These are phyloP conservation scores for Lutra lutra DNA, from an alignment of 2,797 vertebrate species.

Conservation along the genomic window DNA sequence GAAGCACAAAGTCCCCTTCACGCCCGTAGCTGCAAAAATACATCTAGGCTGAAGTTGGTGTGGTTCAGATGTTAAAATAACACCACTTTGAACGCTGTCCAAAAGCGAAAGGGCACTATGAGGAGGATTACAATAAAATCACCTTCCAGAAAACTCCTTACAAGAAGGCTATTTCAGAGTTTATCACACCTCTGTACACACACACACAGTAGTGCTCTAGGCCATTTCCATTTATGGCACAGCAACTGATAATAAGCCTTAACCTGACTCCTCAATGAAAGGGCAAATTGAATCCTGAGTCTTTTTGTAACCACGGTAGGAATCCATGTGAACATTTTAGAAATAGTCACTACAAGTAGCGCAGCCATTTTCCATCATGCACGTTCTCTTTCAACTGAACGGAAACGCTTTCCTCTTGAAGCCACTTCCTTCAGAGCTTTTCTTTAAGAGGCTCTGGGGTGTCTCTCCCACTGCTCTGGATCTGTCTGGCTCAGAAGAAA, in stretches of 20 bases:
- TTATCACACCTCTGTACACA: neutral
- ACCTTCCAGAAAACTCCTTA: neutral
- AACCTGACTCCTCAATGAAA: neutral
- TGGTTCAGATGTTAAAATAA: neutral
- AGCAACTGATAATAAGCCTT: neutral
- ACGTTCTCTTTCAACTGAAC: neutral
- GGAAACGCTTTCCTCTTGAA: neutral
- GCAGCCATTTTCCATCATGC: neutral
- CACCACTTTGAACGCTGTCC: neutral
- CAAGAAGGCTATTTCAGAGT: neutral
- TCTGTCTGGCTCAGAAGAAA: neutral
- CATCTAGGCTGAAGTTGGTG: neutral
- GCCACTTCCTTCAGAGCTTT: neutral
- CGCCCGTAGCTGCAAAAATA: neutral
- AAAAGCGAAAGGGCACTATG: neutral
- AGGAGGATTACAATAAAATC: neutral
- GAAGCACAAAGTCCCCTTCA: neutral
- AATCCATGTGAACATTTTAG: neutral
- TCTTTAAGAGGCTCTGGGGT: neutral
- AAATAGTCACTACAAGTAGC: neutral
- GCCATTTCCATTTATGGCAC: neutral
- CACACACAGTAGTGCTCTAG: neutral
- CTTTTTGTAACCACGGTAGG: neutral
- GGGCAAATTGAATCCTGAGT: neutral
- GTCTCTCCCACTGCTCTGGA: neutral